Conservation (phyloP, 1,140 invertebrate genomes). For the Vanessa atalanta region DNA sequence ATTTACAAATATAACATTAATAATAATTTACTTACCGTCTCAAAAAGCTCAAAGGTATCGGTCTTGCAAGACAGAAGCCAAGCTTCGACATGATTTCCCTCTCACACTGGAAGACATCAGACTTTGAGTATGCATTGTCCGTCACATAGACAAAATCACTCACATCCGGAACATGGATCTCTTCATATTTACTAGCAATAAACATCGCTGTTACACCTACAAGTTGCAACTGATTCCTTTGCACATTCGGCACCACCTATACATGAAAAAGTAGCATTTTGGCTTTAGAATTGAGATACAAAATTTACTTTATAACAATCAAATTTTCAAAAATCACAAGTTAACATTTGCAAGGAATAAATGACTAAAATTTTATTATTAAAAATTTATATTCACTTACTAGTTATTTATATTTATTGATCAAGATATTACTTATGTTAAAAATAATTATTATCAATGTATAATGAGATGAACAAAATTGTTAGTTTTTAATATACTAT, state of each 20-base stretch:
- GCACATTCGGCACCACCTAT: slow-evolving; percentile 77
- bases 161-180: slow-evolving; percentile 94
- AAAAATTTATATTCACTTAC: too few relatives aligned
- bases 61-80: slow-evolving; percentile 91
- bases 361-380: too few relatives aligned
- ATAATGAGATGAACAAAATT: too few relatives aligned
- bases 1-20: background rate
- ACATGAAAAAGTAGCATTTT: too few relatives aligned
- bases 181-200: slow-evolving; percentile 97
- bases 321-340: too few relatives aligned
- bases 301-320: too few relatives aligned
- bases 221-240: slow-evolving; percentile 89
- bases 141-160: slow-evolving; percentile 96
- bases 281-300: too few relatives aligned
- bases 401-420: too few relatives aligned
- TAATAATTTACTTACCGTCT: slow-evolving; percentile 82
- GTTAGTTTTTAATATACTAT: too few relatives aligned
- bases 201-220: slow-evolving; percentile 95
- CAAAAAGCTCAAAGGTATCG: slow-evolving; percentile 93
- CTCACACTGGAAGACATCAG: slow-evolving; percentile 93
- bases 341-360: too few relatives aligned
- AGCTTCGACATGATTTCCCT: slow-evolving; percentile 87
- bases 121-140: slow-evolving; percentile 91
- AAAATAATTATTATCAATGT: too few relatives aligned
- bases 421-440: too few relatives aligned